These are phyloP conservation scores for Littorina saxatilis DNA, from an alignment of 1,140 invertebrate genomes.

Conservation along the genomic window DNA sequence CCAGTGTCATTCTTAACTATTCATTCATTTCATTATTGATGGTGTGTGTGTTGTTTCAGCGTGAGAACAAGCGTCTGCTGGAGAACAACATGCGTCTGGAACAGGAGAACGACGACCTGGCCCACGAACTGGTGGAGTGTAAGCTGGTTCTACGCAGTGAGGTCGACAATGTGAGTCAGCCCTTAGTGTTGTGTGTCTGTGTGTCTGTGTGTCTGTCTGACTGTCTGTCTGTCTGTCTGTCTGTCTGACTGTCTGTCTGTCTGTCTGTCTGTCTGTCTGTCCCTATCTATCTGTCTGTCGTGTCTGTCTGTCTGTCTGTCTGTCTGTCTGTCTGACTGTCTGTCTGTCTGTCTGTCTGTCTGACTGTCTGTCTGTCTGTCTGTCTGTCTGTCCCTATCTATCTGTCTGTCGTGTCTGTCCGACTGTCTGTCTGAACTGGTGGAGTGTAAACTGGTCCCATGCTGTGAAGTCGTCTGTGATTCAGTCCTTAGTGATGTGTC, in stretches of 20 bases:
- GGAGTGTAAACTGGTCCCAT: neutral
- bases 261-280: too few species aligned
- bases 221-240: neutral
- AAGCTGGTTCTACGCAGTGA: slow-evolving; percentile 79
- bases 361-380: slow-evolving; percentile 2
- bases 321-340: neutral
- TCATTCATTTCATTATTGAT: too few species aligned
- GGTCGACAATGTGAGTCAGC: slow-evolving; percentile 77
- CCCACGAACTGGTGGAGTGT: slow-evolving; percentile 80
- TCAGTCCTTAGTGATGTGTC: too few species aligned
- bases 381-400: too few species aligned
- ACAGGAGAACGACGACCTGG: slow-evolving; percentile 82
- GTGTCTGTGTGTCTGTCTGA: slow-evolving; percentile 14
- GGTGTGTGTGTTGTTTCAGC: slow-evolving; percentile 58
- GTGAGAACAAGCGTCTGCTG: slow-evolving; percentile 79
- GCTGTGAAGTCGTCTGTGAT: too few species aligned
- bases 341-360: neutral
- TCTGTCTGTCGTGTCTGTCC: neutral
- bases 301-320: too few species aligned
- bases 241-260: neutral
- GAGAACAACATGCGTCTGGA: slow-evolving; percentile 79
- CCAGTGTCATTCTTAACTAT: too few species aligned
- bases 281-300: too few species aligned
- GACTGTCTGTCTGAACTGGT: slow-evolving; percentile 33
- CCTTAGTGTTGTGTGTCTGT: too few species aligned